These are phyloP conservation scores for Amitus sp. DNA, from an alignment of 2,888 invertebrate species.

Conservation along the genomic window DNA sequence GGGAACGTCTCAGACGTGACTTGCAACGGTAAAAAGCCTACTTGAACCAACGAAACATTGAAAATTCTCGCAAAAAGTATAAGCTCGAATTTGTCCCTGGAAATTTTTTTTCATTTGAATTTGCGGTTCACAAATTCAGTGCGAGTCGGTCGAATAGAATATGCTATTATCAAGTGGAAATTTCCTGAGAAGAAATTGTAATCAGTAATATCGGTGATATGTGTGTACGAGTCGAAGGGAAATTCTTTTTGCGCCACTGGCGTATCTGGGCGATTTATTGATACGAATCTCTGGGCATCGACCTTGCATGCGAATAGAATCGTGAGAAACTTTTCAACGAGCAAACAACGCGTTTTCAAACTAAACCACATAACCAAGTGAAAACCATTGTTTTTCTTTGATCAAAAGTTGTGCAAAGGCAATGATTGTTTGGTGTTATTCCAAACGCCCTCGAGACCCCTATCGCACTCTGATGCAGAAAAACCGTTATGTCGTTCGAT, in stretches of 20 bases:
- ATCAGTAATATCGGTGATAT: background rate
- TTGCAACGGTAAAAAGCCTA: background rate
- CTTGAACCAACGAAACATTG: too few species aligned
- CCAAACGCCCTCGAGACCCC: constrained; percentile 16
- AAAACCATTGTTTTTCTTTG: constrained; percentile 19
- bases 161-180: background rate
- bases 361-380: constrained; percentile 20
- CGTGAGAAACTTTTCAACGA: constrained; percentile 20
- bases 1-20: background rate
- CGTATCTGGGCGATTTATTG: constrained; percentile 11
- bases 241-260: constrained; percentile 12
- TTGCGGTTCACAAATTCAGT: too few species aligned
- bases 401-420: constrained; percentile 10
- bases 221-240: constrained; percentile 8
- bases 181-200: background rate
- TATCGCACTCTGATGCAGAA: constrained; percentile 29
- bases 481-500: constrained; percentile 35
- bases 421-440: constrained; percentile 2
- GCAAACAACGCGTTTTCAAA: constrained; percentile 15
- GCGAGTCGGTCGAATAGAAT: background rate
- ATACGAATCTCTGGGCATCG: constrained; percentile 20
- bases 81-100: too few species aligned
- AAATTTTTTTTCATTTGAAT: too few species aligned
- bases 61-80: too few species aligned
- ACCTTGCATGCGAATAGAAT: constrained; percentile 25